Base-by-base conservation (phyloP, 2,888 invertebrate species). In the Mesochorus sp. region DNA sequence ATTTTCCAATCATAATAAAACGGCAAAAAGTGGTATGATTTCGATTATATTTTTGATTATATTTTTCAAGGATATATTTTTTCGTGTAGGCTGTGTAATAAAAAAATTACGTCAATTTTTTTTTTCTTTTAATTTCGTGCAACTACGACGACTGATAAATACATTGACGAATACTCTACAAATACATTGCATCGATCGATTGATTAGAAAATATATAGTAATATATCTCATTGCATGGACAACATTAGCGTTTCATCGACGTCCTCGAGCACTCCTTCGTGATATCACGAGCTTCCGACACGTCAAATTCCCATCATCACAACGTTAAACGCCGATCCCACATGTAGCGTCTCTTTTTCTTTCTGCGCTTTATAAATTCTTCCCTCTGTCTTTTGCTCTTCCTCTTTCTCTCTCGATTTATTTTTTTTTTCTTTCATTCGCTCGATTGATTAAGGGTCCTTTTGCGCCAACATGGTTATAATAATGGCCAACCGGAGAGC, bases 231-330 rank as follows among this genome's bases (percentile, higher is more conserved):
- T 70, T 37, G 59, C 55, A 53, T 79, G 71, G 74, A 70, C 71
- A 49, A 47, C 59, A 79, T 79, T 79, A 66, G 59, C 51, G 61
- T 71, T 75, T 75, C 64, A 70, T 61, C 66, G 66, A 71, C 51
- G 49, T 53, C 66, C 66, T 53, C 72, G 81, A 80, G 80, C 81
- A 80, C 82, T 75, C 80, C 82, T 82, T 81, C 49, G 67, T 72
- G 73, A 76, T 79, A 83, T 85, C 81, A 85, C 84, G 85, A 85
- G 80, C 84, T 79, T 68, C 74, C 79, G 83, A 76, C 85, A 85
- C 83, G 85, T 84, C 79, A 85, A 85, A 80, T 80, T 79, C 81
- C 82, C 85, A 85, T 85, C 82, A 85, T 80, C 76, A n/a, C n/a
- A 64, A 75, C 78, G 81, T 83, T 81, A 62, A 80, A 77, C 78